Conservation (phyloP, 92 coral and sea anemone genomes). For the Epizoanthus illoricatus region DNA sequence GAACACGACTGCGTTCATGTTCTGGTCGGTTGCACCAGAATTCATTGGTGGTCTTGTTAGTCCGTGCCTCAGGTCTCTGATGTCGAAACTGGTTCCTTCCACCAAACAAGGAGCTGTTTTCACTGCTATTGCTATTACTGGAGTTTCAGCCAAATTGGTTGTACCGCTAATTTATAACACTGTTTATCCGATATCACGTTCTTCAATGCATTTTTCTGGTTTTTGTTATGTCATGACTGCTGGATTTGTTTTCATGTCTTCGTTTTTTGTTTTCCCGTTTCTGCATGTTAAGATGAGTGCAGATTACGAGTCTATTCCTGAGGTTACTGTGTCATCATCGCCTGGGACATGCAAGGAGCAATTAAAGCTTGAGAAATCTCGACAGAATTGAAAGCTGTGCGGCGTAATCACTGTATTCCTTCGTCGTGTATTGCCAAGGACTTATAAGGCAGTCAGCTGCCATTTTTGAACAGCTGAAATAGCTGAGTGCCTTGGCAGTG, state of each 20-base stretch:
- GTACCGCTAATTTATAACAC: conserved; percentile 46
- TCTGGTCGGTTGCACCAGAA: conserved; percentile 54
- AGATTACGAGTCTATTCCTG: neutral
- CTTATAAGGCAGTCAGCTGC: no score
- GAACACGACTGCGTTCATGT: conserved; percentile 52
- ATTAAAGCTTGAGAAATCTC: no score
- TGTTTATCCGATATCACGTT: conserved; percentile 59
- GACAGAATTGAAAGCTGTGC: no score
- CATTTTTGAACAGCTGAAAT: no score
- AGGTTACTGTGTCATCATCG: no score
- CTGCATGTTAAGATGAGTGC: neutral
- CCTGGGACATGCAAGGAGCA: no score
- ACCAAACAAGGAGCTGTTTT: conserved; percentile 59
- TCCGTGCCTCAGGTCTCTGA: conserved; percentile 47
- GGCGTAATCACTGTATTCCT: no score
- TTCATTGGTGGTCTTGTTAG: conserved; percentile 47
- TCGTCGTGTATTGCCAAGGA: no score
- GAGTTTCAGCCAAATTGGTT: conserved; percentile 40
- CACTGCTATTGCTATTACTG: conserved; percentile 51
- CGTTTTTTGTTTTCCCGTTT: conserved; percentile 37
- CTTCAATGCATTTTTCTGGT: conserved; percentile 43
- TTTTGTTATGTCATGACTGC: conserved; percentile 58
- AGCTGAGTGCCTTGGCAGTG: no score
- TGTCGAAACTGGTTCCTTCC: conserved; percentile 50
- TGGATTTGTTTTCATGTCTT: conserved; percentile 33